Base-by-base conservation (phyloP, 2,888 invertebrate species). In the Taenaris catops region DNA sequence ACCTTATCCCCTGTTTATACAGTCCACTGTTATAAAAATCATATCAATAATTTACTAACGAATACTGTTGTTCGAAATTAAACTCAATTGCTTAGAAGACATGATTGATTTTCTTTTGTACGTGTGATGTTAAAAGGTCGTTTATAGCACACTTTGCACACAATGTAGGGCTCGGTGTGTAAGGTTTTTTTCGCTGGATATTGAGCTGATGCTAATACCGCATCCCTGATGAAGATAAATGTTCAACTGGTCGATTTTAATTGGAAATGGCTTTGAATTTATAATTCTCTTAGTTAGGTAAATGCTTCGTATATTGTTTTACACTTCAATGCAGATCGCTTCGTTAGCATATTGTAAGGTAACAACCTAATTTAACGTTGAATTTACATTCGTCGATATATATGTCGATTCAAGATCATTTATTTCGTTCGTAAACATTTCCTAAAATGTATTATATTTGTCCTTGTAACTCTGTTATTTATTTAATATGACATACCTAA, bases 181-280 rank as follows among this genome's bases (percentile, higher is more conserved):
- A 53, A 48, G 55, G 63, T 74, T 75, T 73, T 76, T n/a, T 72
- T 65, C 58, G 47, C 34, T 47, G 45, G 72, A 74, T 73, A 64
- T 55, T 49, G 53, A 53, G 48, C 51, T 49, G 58, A 58, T 59
- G 64, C 63, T 71, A 71, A 71, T 55, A 58, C 55, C 54, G 49
- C 63, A 66, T 66, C 64, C 63, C 66, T 64, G 58, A 55, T 55
- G 49, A 46, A 46, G 49, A 48, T 44, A 42, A 48, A 46, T 51
- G 51, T 38, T 27, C 34, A 35, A 27, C 39, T 41, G 43, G 46
- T 38, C 26, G 25, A 38, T 34, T 45, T 41, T 51, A 47, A 51
- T 52, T 50, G 46, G 49, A 44, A 45, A 38, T n/a, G 38, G 33
- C 29, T 49, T 38, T 36, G 45, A 44, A 41, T 40, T 41, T 29